Base-by-base conservation (phyloP, 2,113 vertebrate species). In the Osmerus mordax region DNA sequence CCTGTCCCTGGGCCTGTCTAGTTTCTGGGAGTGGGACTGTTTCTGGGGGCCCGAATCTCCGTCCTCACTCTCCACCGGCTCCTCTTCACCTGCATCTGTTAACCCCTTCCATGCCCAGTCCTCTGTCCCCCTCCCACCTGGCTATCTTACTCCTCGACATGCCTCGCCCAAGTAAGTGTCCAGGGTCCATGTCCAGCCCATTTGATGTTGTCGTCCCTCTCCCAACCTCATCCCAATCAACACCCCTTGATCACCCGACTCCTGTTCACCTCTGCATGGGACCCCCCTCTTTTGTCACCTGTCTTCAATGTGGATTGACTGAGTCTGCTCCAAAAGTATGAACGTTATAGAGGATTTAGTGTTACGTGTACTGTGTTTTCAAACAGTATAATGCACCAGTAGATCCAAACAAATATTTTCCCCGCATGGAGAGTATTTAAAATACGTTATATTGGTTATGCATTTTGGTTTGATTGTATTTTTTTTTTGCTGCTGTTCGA, bases 41-140 rank as follows among this genome's bases (percentile, higher is more conserved):
- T 72, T 65, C 75, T 65, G 83, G 77, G 86, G 74, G 78, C 76
- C 88, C 15, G 83, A 89, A 83, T 90, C 89, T 77, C 87, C 83
- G 3, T 89, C 86, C 84, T 86, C 85, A 85, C 79, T 87, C 72
- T 87, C 87, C 87, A 86, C 81, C 84, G 74, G 84, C 87, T 87
- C 86, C 80, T 87, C 88, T 74, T 90, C 91, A 87, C 88, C 89
- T 73, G 63, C 84, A 86, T 94, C 92, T 83, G 79, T 85, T 87
- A 88, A 84, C 92, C 93, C 91, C 84, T 86, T 83, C 90, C 90
- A 91, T 90, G 77, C 80, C 90, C 74, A 83, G 87, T 87, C 91
- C 88, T 84, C 89, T 86, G 80, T 93, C 82, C 89, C 79, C 67
- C 74, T 89, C 84, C 81, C 85, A 86, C 25, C 62, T 2, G 62